Evolutionary conservation across 2,113 vertebrate genomes (phyloP), one percentile per base, ranked within the genome.

Genomic region (Odobenus rosmarus): DNA sequence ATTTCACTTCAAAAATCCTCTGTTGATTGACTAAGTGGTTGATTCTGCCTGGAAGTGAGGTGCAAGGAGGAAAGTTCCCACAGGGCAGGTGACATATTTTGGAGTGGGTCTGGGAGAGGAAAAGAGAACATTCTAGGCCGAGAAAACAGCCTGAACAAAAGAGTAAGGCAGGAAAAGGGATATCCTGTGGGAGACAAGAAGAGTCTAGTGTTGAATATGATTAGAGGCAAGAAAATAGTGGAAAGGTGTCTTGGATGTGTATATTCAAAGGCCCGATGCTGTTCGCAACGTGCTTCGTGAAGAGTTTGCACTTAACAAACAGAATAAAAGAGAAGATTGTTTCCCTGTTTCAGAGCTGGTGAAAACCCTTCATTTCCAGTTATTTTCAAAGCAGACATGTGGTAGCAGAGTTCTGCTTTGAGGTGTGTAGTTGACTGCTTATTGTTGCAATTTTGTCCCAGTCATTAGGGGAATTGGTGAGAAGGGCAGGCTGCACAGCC

Each of bases 391-490:
- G 51, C 55, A 64, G 92, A 13, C 72, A 3, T 53, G n/a, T 57
- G 95, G 84, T 61, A 88, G 67, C 49, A 62, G 59, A 36, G 26
- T 92, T 85, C 33, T 81, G 3, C 23, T 76, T 90, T 90, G 67
- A 13, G 69, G 42, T 24, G 16, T 51, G 1, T 5, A 64, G 81
- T 7, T 69, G 82, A 46, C 82, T 72, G n/a, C 59, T 88, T 96
- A 1, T 6, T 83, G 80, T 59, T 33, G 69, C 67, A 69, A 86
- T 88, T 91, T 88, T 62, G 4, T 80, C 96, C 84, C 53, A 23
- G 5, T 67, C 95, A 59, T 96, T 74, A 83, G 59, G 24, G 55
- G 93, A 24, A 51, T 95, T 69, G 59, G 57, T 89, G 87, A 92
- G 94, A 61, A 31, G 36, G 67, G 95, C 42, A 36, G 39, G 4